Percentiles rank a stretch among this genome's conserved stretches.
Evolutionary conservation across 2,888 invertebrate genomes (phyloP).

Genomic region (Pachydiplax longipennis): DNA sequence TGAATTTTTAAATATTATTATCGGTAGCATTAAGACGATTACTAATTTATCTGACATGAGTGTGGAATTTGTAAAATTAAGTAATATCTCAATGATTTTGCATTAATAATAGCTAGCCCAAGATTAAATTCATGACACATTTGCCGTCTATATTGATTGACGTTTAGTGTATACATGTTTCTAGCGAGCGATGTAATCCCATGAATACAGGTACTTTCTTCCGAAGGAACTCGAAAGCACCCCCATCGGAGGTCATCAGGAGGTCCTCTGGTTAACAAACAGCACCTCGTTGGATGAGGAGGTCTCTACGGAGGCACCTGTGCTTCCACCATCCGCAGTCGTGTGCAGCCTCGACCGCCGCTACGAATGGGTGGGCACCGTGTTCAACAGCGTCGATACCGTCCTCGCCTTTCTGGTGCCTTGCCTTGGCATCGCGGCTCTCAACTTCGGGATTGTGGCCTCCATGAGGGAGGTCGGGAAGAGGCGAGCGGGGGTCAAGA

Average conservation of each 20-base stretch:
- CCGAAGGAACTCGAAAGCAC: background rate
- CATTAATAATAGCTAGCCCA: too few relatives aligned
- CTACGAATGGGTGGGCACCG: constrained; percentile 62
- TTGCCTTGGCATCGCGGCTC: constrained; percentile 71
- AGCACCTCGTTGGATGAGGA: background rate
- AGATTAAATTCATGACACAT: too few relatives aligned
- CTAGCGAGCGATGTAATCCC: too few relatives aligned
- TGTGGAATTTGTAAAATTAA: too few relatives aligned
- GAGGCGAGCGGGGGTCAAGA: background rate
- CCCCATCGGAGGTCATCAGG: background rate
- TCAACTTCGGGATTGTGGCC: constrained; percentile 75
- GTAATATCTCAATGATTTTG: too few relatives aligned
- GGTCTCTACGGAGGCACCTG: background rate
- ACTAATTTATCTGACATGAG: too few relatives aligned
- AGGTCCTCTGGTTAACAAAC: background rate
- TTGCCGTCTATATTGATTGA: too few relatives aligned
- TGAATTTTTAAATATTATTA: too few relatives aligned
- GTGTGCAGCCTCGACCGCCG: background rate
- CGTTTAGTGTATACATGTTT: too few relatives aligned
- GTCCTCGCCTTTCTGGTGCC: constrained; percentile 77
- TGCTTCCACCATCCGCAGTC: background rate
- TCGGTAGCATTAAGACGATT: too few relatives aligned
- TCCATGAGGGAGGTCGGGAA: constrained; percentile 64
- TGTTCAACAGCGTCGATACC: constrained; percentile 76
- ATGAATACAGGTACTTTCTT: background rate